A percentile compares a stretch with the other conserved stretches of the same genome.
Conservation (phyloP, 64 coral and sea anemone genomes). For the Stichodactyla helianthus region DNA sequence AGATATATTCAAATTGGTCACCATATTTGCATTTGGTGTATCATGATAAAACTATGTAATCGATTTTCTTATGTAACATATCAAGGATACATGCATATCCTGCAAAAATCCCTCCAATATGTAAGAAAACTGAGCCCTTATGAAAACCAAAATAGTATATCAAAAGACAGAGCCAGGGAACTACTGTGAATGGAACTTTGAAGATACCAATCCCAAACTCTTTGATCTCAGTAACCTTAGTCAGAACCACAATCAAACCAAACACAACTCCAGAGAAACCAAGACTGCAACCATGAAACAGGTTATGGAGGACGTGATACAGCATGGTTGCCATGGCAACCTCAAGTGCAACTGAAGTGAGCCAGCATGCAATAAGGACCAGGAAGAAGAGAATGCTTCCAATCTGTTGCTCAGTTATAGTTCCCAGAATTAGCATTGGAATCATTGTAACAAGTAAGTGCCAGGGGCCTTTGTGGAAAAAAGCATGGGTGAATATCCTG, state of each 20-base stretch:
- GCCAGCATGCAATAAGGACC: background rate
- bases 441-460: slow-evolving; percentile 16
- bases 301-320: slow-evolving; percentile 10
- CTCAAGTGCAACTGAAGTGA: background rate
- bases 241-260: background rate
- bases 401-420: background rate
- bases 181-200: background rate
- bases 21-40: no score
- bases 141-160: slow-evolving; percentile 18
- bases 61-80: no score
- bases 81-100: slow-evolving; percentile 32
- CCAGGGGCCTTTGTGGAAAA: slow-evolving; percentile 26
- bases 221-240: background rate
- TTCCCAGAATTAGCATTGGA: slow-evolving; percentile 6
- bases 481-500: background rate
- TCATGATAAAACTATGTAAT: no score
- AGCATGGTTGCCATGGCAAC: slow-evolving; percentile 25
- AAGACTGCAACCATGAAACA: slow-evolving; percentile 25
- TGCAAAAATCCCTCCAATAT: slow-evolving; percentile 18
- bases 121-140: slow-evolving; percentile 6
- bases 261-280: slow-evolving; percentile 18
- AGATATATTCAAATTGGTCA: no score
- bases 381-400: slow-evolving; percentile 16
- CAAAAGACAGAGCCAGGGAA: slow-evolving; percentile 10
- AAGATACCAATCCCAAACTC: background rate